Percentiles rank a stretch among this genome's conserved stretches.
Conservation (phyloP, 2,113 vertebrate genomes). For the Chrysemys picta region DNA sequence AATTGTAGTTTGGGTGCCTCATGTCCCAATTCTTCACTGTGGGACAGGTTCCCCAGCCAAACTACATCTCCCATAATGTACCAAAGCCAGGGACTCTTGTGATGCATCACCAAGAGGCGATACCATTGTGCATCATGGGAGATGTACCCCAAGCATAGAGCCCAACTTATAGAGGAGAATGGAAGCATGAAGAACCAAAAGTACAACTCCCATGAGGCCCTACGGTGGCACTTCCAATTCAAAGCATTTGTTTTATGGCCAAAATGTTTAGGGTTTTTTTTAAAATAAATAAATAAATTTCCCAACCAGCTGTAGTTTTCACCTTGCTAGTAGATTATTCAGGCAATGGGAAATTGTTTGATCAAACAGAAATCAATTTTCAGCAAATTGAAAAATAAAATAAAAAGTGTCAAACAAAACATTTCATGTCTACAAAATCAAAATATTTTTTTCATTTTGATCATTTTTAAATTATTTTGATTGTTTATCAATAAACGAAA, state of each 20-base stretch:
- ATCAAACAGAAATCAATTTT: no score
- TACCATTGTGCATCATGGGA: not conserved
- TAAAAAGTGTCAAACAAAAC: not conserved
- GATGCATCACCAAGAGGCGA: not conserved
- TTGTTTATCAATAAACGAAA: no score
- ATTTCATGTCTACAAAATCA: not conserved
- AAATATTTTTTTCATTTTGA: not conserved
- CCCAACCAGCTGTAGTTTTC: no score
- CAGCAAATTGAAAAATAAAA: not conserved
- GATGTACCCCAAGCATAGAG: not conserved
- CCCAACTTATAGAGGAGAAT: not conserved
- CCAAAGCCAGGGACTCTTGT: not conserved
- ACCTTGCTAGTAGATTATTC: no score
- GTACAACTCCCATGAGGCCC: not conserved
- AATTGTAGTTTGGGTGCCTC: not conserved
- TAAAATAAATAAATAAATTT: no score
- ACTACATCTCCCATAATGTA: not conserved
- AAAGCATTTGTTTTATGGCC: not conserved
- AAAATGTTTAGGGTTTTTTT: not conserved
- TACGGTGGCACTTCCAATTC: not conserved
- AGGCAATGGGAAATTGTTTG: no score
- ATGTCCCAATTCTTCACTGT: not conserved
- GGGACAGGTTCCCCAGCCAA: not conserved
- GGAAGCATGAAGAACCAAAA: not conserved
- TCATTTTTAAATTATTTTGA: not conserved